Percentiles rank a stretch among this genome's conserved stretches.
These are phyloP conservation scores for Gibbula magus DNA, from an alignment of 2,888 invertebrate species.

Conservation along the genomic window DNA sequence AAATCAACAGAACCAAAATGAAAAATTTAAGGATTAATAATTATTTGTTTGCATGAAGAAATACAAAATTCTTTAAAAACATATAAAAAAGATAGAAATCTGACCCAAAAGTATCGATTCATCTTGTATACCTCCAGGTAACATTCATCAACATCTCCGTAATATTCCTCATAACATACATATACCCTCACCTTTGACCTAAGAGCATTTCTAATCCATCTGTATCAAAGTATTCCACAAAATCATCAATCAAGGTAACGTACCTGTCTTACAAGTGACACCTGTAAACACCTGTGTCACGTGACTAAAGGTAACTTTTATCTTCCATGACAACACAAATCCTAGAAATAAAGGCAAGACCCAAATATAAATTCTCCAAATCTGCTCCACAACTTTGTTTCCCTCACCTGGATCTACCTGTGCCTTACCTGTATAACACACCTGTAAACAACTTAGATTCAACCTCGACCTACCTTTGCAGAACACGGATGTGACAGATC, in stretches of 20 bases:
- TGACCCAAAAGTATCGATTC: conserved; percentile 5
- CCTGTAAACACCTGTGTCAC: background rate
- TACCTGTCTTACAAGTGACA: background rate
- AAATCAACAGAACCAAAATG: background rate
- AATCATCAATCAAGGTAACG: background rate
- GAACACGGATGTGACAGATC: too few species aligned
- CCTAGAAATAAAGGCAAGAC: too few species aligned
- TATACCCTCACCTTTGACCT: background rate
- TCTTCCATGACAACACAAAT: too few species aligned
- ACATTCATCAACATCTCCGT: background rate
- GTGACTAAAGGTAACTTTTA: too few species aligned
- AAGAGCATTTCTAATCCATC: background rate
- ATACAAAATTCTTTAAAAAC: background rate
- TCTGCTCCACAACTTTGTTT: too few species aligned
- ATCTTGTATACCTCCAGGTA: background rate
- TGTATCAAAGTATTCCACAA: background rate
- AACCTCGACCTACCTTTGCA: too few species aligned
- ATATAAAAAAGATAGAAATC: background rate
- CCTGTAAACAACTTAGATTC: too few species aligned
- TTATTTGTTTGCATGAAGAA: background rate
- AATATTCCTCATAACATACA: background rate
- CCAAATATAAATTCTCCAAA: too few species aligned
- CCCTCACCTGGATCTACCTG: too few species aligned
- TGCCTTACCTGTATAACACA: too few species aligned
- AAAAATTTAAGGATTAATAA: background rate